Base-by-base conservation (phyloP, 2,113 vertebrate species). In the Halcyon malimbica region DNA sequence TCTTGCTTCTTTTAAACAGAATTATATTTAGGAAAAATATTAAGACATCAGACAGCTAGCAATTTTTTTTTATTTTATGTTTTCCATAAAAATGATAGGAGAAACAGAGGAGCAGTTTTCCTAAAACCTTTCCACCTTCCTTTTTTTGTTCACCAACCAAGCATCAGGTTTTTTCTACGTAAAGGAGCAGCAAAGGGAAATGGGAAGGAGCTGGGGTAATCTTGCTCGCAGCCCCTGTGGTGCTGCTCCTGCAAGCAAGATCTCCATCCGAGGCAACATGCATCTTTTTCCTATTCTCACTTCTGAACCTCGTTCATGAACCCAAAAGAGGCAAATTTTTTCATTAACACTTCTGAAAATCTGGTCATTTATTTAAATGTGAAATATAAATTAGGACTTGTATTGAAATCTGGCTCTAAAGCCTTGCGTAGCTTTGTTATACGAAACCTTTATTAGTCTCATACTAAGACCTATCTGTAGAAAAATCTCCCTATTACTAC, bases 361-460 rank as follows among this genome's bases (percentile, higher is more conserved):
- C 65, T 69, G 62, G 8, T 24, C 87, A 53, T 94, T 95, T 96
- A 65, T 89, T 96, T 95, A 82, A 94, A 96, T 79, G 39, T 60
- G 81, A 87, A 91, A 71, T 68, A 87, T 79, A 84, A 95, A 96
- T 95, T 95, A 91, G 65, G 64, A 53, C 57, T 76, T 60, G 65
- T 41, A 62, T 82, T 87, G 83, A 96, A 85, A 89, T 69, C 73
- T 87, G 69, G 8, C 53, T 94, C 31, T 87, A 93, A 96, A 94
- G 77, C 80, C 73, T 82, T 25, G 12, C 1, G 0, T 33, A 89
- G 60, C 70, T 95, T 94, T 95, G 90, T 91, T 91, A 83, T 70
- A 77, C 73, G 78, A 96, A 95, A 88, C 75, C 71, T 95, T 96
- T 95, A 93, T 91, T 92, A 97, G 77, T 70, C 78, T 95, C 87